Evolutionary conservation across 2,113 vertebrate species (phyloP).

Genomic region (Prunella himalayana): DNA sequence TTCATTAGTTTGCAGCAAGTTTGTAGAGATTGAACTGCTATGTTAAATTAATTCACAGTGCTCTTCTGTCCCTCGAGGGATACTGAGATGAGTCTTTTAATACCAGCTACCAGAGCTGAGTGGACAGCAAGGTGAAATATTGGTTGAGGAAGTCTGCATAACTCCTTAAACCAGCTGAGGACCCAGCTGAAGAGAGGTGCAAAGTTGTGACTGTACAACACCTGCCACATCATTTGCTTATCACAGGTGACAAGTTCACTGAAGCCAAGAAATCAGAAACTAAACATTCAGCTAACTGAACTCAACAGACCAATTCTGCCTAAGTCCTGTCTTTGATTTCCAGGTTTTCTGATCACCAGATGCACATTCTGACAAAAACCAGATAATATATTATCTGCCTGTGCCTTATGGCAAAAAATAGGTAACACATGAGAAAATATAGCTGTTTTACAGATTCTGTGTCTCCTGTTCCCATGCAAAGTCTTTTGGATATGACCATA

Average conservation of each 20-base stretch:
- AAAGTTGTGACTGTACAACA: background rate
- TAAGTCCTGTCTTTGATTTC: background rate
- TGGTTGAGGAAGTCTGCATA: background rate
- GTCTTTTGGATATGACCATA: background rate
- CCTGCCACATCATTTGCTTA: background rate
- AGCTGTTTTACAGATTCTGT: background rate
- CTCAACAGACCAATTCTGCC: background rate
- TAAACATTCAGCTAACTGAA: background rate
- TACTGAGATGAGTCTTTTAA: conserved; percentile 12
- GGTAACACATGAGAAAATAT: background rate
- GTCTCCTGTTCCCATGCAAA: background rate
- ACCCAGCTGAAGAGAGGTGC: background rate
- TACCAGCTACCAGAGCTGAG: background rate
- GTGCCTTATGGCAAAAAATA: background rate
- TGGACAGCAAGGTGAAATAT: conserved; percentile 17
- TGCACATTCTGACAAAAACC: background rate
- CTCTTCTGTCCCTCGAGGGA: conserved; percentile 13
- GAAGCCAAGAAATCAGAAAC: background rate
- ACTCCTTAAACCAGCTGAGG: background rate
- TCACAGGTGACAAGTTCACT: background rate
- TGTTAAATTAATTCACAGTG: conserved; percentile 41
- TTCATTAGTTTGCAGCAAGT: conserved; percentile 47
- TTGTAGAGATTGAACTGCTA: background rate
- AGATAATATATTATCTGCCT: background rate
- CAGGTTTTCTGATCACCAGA: background rate